phyloP scores from a whole-genome alignment of 2,113 vertebrate genomes.

The Prietella phreatophila region DNA sequence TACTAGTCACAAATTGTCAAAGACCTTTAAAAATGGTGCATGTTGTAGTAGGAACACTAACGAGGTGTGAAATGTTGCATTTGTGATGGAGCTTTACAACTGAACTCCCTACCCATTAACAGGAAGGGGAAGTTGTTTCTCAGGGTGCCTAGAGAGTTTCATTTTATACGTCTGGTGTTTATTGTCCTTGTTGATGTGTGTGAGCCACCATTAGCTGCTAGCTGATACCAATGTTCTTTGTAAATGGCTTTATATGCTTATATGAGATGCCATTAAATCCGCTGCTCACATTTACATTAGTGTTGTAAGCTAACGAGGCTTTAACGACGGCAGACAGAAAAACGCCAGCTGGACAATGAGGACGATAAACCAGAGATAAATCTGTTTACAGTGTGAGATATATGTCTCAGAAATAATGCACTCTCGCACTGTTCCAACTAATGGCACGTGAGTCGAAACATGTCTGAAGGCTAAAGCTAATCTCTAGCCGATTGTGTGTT shows the following conservation, averaged over 20 bases:
- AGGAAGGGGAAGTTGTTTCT: not conserved
- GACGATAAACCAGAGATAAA: not conserved
- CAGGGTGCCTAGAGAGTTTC: not conserved
- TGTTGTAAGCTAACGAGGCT: slow-evolving; percentile 9
- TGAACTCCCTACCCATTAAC: not conserved
- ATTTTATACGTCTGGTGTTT: slow-evolving; percentile 5
- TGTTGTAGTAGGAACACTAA: not conserved
- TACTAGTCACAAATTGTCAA: not conserved
- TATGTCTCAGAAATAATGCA: not conserved
- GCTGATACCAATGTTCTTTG: slow-evolving; percentile 10
- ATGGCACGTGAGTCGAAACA: not conserved
- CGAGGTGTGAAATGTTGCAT: not conserved
- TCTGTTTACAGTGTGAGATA: slow-evolving; percentile 14
- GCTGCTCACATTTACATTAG: slow-evolving; percentile 8
- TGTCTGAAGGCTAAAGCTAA: slow-evolving; percentile 2
- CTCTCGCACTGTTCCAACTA: not conserved
- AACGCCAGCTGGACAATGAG: not conserved
- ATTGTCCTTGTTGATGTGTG: slow-evolving; percentile 28
- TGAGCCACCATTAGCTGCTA: slow-evolving; percentile 6
- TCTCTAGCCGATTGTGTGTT: not conserved
- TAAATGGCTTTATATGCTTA: slow-evolving; percentile 26
- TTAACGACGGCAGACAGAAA: slow-evolving; percentile 1
- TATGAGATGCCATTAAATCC: not conserved
- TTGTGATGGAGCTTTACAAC: not conserved
- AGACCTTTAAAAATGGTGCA: not conserved